Base-by-base conservation (phyloP, 1,140 invertebrate genomes). In the Chymomyza costata region DNA sequence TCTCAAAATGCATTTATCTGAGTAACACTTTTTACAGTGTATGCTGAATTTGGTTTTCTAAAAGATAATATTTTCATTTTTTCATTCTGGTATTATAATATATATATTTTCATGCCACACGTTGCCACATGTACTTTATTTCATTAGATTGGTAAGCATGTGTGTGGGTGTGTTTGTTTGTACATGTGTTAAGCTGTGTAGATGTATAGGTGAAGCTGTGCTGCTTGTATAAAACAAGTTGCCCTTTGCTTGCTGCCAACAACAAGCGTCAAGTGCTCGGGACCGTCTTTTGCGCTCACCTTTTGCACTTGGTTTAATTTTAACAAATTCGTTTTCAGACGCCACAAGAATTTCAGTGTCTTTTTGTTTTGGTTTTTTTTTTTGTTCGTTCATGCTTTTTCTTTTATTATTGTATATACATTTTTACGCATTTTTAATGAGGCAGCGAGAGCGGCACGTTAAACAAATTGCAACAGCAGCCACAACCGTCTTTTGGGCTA, bases 271-370 rank as follows among this genome's bases (percentile, higher is more conserved):
- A 25, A 25, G 21, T 25, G 21, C 21, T 25, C 3, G 21, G 3
- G 21, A 3, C 8, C 8, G 3, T 5, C 21, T 5, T 18, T 11
- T 34, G 16, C 28, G 28, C 35, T 48, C 65, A 54, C n/a, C 63
- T 56, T 57, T 53, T 19, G 28, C 15, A 43, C 49, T 46, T 50
- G 61, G 48, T 55, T 53, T 74, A 58, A 65, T 58, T 65, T 76
- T 65, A 78, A 76, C 73, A 64, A 78, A 71, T 78, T 71, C 28
- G 80, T 80, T 73, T 52, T 55, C 60, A 74, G 55, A 65, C 65
- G 61, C 66, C 66, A 46, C 67, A 35, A 30, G 38, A 54, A 51
- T 61, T 62, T 38, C 49, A 38, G 67, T 55, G 64, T 55, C 48
- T 61, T 50, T 56, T 53, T 38, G 50, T 53, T 53, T 47, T 25